Evolutionary conservation across 2,888 invertebrate species (phyloP).

Genomic region (Zygothrica quintamaculata): DNA sequence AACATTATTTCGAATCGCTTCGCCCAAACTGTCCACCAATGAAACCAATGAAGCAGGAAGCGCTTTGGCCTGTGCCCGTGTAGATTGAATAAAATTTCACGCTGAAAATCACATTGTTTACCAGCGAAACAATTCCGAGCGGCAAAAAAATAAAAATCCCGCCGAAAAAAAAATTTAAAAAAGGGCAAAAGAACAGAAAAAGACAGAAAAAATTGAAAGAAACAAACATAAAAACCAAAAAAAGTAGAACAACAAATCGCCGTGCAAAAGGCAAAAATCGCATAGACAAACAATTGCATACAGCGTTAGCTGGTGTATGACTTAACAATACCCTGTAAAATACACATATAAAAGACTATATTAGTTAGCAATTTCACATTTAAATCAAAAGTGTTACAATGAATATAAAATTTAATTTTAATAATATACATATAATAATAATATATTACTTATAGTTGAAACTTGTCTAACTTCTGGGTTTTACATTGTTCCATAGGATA

Average conservation of each 20-base stretch:
- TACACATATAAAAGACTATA: too few relatives aligned
- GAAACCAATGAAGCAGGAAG: slow-evolving; percentile 30
- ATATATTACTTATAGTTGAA: too few relatives aligned
- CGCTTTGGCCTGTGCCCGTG: slow-evolving; percentile 32
- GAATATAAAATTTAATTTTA: too few relatives aligned
- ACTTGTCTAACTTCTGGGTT: too few relatives aligned
- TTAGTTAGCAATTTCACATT: too few relatives aligned
- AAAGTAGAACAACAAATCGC: slow-evolving; percentile 21
- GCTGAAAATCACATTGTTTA: slow-evolving; percentile 74
- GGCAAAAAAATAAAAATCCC: slow-evolving; percentile 20
- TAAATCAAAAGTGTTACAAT: too few relatives aligned
- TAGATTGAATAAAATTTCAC: slow-evolving; percentile 75
- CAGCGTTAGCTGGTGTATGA: background rate
- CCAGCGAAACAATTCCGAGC: slow-evolving; percentile 59
- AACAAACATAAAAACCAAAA: slow-evolving; percentile 24
- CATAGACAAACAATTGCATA: slow-evolving; percentile 9
- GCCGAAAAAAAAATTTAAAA: slow-evolving; percentile 17
- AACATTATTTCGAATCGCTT: slow-evolving; percentile 31
- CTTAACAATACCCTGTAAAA: slow-evolving; percentile 6
- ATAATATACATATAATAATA: too few relatives aligned
- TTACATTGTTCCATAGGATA: too few relatives aligned
- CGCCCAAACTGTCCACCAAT: slow-evolving; percentile 43
- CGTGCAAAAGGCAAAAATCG: slow-evolving; percentile 16
- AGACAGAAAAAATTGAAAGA: too few relatives aligned
- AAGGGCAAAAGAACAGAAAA: slow-evolving; percentile 2